Base-by-base conservation (phyloP, 2,113 vertebrate species). In the Macaca nemestrina region DNA sequence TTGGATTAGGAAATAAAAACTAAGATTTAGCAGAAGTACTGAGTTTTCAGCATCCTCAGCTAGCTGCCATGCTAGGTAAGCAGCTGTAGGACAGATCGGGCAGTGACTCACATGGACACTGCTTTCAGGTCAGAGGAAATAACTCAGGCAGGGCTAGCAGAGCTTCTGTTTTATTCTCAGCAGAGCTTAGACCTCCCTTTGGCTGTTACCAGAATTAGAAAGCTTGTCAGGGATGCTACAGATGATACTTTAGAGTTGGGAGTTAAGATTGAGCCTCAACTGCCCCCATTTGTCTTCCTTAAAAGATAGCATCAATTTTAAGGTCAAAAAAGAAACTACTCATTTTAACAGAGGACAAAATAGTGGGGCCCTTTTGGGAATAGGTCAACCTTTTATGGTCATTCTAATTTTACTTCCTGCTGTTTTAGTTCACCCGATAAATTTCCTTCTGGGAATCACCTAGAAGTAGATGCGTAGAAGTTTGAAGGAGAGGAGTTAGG, bases 181-280 rank as follows among this genome's bases (percentile, higher is more conserved):
- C 38, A 27, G 32, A 94, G 79, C 84, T 78, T 48, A 35, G 76
- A 38, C 30, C 61, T 92, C 55, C 73, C 72, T 76, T 83, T 0
- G 1, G 55, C 57, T 85, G 81, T 70, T 57, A 7, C 52, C 67
- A 92, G 94, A 95, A 86, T 94, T 50, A 94, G 76, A 93, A 89
- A 79, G 23, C 11, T 67, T 3, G 0, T 92, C 59, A 35, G 85
- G 78, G 32, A 68, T 76, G 52, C 68, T 50, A 3, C 8, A 17
- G 61, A 55, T 55, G 38, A n/a, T 30, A 18, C 70, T 84, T 50
- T 52, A n/a, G 67, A 32, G 27, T 57, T 73, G 72, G 22, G 43
- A 93, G 55, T 8, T 40, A 52, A 38, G 48, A 79, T 23, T 23
- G 7, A 84, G 64, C 20, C 32, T 67, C 79, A 27, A 22, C 52